Conservation (phyloP, 2,113 vertebrate genomes). For the Stegostoma tigrinum region DNA sequence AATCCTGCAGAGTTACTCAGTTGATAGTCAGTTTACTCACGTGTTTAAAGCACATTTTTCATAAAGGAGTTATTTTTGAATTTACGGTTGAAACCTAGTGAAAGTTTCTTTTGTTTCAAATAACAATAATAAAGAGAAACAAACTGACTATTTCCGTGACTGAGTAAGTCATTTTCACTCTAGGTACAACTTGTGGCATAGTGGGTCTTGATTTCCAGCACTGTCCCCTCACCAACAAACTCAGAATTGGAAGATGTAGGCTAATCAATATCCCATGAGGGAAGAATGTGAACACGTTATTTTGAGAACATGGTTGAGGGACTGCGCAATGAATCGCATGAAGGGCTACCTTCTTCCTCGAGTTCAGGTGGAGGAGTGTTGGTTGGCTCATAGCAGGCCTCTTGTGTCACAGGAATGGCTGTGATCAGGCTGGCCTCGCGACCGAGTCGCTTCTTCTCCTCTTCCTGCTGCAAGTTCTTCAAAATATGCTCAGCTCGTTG, state of each 20-base stretch:
- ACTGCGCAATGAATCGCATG: neutral
- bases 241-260: neutral
- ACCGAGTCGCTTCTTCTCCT: slow-evolving; percentile 88
- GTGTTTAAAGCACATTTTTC: too few species aligned
- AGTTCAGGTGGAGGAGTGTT: slow-evolving; percentile 88
- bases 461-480: slow-evolving; percentile 96
- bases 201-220: too few species aligned
- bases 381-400: slow-evolving; percentile 91
- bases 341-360: slow-evolving; percentile 82
- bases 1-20: too few species aligned
- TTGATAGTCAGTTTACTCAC: too few species aligned
- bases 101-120: too few species aligned
- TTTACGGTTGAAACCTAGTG: too few species aligned
- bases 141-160: too few species aligned
- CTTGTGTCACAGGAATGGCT: slow-evolving; percentile 90
- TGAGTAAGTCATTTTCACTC: too few species aligned
- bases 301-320: neutral
- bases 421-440: slow-evolving; percentile 96
- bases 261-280: neutral
- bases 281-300: neutral
- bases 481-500: slow-evolving; percentile 95
- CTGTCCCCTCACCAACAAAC: neutral
- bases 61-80: too few species aligned
- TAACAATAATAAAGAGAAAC: too few species aligned
- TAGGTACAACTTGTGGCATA: too few species aligned